Conservation (phyloP, 2,797 vertebrate species). For the Somateria mollissima region DNA sequence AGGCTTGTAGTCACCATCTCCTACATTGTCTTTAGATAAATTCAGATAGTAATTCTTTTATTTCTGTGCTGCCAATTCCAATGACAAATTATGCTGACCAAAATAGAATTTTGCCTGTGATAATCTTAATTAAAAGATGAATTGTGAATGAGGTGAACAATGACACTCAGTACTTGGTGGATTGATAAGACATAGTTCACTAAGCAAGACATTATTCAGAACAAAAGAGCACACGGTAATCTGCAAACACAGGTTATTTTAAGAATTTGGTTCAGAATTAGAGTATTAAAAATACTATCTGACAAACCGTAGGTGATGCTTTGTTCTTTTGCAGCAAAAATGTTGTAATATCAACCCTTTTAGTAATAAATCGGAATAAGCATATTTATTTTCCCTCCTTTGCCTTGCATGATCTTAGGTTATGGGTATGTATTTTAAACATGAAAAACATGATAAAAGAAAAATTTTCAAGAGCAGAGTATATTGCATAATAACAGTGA, state of each 20-base stretch:
- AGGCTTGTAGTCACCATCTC: conserved; percentile 36
- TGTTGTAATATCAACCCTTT: conserved; percentile 13
- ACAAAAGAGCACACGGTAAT: conserved; percentile 50
- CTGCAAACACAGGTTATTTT: conserved; percentile 66
- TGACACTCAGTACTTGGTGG: conserved; percentile 50
- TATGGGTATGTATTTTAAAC: background rate
- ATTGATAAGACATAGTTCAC: conserved; percentile 63
- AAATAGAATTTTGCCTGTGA: conserved; percentile 67
- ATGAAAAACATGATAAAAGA: background rate
- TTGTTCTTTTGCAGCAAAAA: conserved; percentile 36
- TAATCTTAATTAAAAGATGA: conserved; percentile 73
- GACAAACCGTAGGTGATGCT: conserved; percentile 46
- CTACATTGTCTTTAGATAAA: conserved; percentile 20
- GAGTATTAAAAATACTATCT: conserved; percentile 59
- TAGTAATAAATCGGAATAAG: conserved; percentile 18
- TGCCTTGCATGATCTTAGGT: background rate
- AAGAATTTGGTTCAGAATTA: conserved; percentile 44
- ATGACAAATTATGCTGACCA: conserved; percentile 63
- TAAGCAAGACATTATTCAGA: conserved; percentile 64
- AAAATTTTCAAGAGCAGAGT: background rate
- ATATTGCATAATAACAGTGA: background rate
- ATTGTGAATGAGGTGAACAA: conserved; percentile 72
- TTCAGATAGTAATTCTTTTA: conserved; percentile 65
- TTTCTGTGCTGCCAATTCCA: conserved; percentile 58
- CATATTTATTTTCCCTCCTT: background rate